Base-by-base conservation (phyloP, 2,888 invertebrate genomes). In the Ochropacha duplaris region DNA sequence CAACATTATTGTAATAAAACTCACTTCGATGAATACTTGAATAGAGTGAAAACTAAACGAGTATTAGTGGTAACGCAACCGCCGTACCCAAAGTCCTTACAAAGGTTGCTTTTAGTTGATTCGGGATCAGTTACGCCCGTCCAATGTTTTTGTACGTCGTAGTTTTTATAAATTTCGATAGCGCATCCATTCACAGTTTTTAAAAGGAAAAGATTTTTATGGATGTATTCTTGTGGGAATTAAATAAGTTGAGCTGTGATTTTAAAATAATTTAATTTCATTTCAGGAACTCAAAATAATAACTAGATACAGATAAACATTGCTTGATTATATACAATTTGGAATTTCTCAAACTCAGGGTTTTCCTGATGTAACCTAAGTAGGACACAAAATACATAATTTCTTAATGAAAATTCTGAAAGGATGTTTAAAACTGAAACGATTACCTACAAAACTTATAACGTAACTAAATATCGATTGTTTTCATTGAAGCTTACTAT, bases 61-160 rank as follows among this genome's bases (percentile, higher is more conserved):
- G 28, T 26, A 50, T 49, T 54, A 28, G 55, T 66, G 55, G 71
- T 68, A 69, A 16, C 31, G 26, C 28, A 0, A 51, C 28, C 16
- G 52, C 31, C 31, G 60, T 61, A 54, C 39, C 34, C 14, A 60
- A 61, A 57, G 62, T 62, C 63, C 65, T 66, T 69, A 66, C 26
- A 64, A 66, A 62, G 68, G 69, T 76, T 73, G 66, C 72, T 77
- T 77, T 75, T 78, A 73, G 60, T 70, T 62, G 69, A 74, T 57
- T 72, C 68, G 71, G 74, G 76, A 82, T 80, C 75, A 66, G 70
- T 75, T 66, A 67, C 64, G 59, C 54, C 9, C 44, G n/a, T 44
- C 56, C 65, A 61, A 68, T 68, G 56, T 64, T 66, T 72, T 69
- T 69, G 55, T 31, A 16, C 22, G 24, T 34, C 44, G 55, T 57